Evolutionary conservation across 2,888 invertebrate species (phyloP), one percentile per base, ranked within the genome.

Genomic region (Rotaria sp.): DNA sequence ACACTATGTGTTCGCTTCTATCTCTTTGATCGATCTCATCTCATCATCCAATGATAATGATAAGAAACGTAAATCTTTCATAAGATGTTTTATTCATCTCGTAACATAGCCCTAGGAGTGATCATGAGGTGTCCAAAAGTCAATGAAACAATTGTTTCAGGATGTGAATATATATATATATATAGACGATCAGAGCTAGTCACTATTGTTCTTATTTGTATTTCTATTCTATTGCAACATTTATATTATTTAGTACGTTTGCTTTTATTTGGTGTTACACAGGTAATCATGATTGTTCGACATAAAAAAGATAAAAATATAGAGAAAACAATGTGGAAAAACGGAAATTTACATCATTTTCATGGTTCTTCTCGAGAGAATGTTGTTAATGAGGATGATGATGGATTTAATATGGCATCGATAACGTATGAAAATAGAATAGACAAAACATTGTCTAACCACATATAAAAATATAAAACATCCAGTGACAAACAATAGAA

Each of bases 21-120:
- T 67, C 35, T 67, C 21, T 67, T 67, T 67, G 67, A 67, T 67
- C 67, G 67, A 67, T 67, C 67, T 67, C 35, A 35, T 67, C 55
- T 55, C 55, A 55, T 55, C 55, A 55, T 55, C 67, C 18, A 35
- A 67, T 67, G 15, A 35, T 59, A 15, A 59, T 67, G 67, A 67
- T 67, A 30, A 67, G 67, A 67, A 67, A 30, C 21, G 35, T 67
- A 67, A 67, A 67, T 67, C 67, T 15, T 30, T 38, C 30, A 35
- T 67, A 67, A 38, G 21, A 67, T 30, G 67, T 7, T 67, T 21
- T 35, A 67, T 67, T 67, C 21, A 35, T 67, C 35, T 67, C 67
- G 21, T 67, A 67, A 67, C 38, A 67, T 35, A 67, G 30, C 67
- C 38, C 18, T 18, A 67, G 67, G 18, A 67, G 21, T 67, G 67